Evolutionary conservation across 2,888 invertebrate genomes (phyloP).

Genomic region (Nemoura dubitans): DNA sequence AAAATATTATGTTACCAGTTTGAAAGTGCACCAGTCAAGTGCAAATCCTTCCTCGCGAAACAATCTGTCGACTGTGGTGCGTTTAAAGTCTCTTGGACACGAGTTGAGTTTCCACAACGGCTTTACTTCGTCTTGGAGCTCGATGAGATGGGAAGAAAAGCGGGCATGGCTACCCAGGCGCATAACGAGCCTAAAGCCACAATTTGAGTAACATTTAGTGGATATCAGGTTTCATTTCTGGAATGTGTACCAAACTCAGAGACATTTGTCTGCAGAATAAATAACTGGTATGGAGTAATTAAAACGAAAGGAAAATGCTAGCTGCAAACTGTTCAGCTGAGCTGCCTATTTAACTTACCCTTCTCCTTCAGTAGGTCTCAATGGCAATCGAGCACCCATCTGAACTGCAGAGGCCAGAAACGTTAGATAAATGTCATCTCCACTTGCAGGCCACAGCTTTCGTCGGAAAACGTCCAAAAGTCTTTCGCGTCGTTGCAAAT

Average conservation of each 20-base stretch:
- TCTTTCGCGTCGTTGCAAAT: conserved; percentile 74
- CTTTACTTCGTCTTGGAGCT: conserved; percentile 81
- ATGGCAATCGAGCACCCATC: conserved; percentile 82
- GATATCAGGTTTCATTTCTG: too few species aligned
- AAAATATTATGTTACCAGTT: conserved; percentile 80
- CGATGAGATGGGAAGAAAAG: conserved; percentile 75
- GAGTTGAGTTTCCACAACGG: conserved; percentile 80
- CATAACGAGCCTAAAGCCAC: conserved; percentile 75
- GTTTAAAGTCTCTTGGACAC: conserved; percentile 84
- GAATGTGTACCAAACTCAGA: too few species aligned
- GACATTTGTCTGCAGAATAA: too few species aligned
- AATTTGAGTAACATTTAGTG: too few species aligned
- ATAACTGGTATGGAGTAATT: too few species aligned
- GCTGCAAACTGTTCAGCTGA: too few species aligned
- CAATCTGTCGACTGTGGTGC: conserved; percentile 83
- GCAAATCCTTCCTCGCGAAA: conserved; percentile 82
- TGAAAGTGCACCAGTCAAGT: conserved; percentile 90
- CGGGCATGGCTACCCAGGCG: conserved; percentile 79
- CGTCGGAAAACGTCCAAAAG: conserved; percentile 79
- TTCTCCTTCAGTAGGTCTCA: conserved; percentile 85
- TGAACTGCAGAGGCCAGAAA: conserved; percentile 87
- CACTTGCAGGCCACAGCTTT: conserved; percentile 81
- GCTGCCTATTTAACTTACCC: too few species aligned
- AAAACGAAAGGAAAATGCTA: too few species aligned
- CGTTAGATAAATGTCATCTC: conserved; percentile 79